These are phyloP conservation scores for Torymus tubicola DNA, from an alignment of 2,888 invertebrate species.

Conservation along the genomic window DNA sequence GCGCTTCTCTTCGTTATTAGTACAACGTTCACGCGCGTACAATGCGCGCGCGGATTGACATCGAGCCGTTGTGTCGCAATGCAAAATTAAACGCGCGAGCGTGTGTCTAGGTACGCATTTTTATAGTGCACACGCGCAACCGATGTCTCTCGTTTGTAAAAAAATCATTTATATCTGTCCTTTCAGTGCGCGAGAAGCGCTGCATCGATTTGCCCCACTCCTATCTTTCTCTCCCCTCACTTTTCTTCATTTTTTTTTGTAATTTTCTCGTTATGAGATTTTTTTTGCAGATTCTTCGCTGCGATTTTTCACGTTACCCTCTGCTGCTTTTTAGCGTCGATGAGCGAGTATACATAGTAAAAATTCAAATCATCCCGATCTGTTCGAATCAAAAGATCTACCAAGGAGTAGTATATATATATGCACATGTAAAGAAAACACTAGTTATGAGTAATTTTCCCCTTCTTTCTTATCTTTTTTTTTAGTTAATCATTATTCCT, in stretches of 20 bases:
- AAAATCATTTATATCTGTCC: constrained; percentile 13
- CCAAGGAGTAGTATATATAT: constrained; percentile 38
- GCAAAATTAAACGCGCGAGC: constrained; percentile 17
- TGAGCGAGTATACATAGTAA: constrained; percentile 34
- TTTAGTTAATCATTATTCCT: neutral
- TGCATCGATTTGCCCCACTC: neutral
- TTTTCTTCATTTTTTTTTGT: constrained; percentile 10
- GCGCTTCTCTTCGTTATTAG: neutral
- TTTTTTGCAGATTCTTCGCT: too few relatives aligned
- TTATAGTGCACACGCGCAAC: neutral
- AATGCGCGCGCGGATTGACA: constrained; percentile 15
- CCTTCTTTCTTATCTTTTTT: neutral
- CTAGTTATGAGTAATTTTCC: constrained; percentile 23
- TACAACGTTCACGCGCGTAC: constrained; percentile 1
- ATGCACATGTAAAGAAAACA: constrained; percentile 24
- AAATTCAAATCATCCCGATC: constrained; percentile 46
- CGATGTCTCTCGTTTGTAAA: constrained; percentile 33
- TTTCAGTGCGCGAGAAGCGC: constrained; percentile 5
- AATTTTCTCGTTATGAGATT: neutral
- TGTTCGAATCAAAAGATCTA: constrained; percentile 34
- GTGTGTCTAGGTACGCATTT: too few relatives aligned
- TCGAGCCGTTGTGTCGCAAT: constrained; percentile 31
- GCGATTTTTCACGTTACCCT: constrained; percentile 9
- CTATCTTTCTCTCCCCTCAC: neutral
- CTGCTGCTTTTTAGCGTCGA: constrained; percentile 20